Evolutionary conservation across 1,140 invertebrate species (phyloP), one percentile per base, ranked within the genome.

Genomic region (Lasioglossum baleicum): DNA sequence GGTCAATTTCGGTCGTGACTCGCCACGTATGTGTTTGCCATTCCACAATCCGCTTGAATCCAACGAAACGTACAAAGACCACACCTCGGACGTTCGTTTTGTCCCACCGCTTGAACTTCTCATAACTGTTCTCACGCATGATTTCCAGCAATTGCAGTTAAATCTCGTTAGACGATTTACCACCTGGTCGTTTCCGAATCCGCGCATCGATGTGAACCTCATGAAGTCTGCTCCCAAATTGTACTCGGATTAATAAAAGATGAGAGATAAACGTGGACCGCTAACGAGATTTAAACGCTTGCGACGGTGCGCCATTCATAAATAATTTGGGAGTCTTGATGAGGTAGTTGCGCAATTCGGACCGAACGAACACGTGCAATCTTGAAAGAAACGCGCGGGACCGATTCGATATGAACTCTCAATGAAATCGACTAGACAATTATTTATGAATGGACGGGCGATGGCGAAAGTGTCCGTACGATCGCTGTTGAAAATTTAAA

Each of bases 291-390:
- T 93, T 93, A 93, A 93, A 91, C 87, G 91, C 91, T 81, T 82
- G 65, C 66, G 82, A 82, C 75, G 70, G 64, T 70, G 74, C 82
- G 81, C 89, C 90, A 92, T 93, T 93, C 91, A 91, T 90, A 89
- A 88, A 90, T 92, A 92, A 93, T 93, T 93, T 93, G 92, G 92
- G 92, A 93, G 91, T 91, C 92, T 93, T 93, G 89, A 93, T 92
- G 92, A 93, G 92, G 92, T 93, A 83, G 56, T 53, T 17, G 48
- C 53, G 42, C 67, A 17, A 40, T 17, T 42, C 42, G 31, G 15
- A 17, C n/a, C 66, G 22, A 15, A 53, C 7, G 40, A 17, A 44
- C 40, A 60, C 60, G 48, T 0, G 42, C 66, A 60, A 67, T 75
- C 56, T 71, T 48, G 10, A 3, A 48, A 72, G 66, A 48, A 42